These are phyloP conservation scores for Sialis lutaria DNA, from an alignment of 2,888 invertebrate genomes.

Conservation along the genomic window DNA sequence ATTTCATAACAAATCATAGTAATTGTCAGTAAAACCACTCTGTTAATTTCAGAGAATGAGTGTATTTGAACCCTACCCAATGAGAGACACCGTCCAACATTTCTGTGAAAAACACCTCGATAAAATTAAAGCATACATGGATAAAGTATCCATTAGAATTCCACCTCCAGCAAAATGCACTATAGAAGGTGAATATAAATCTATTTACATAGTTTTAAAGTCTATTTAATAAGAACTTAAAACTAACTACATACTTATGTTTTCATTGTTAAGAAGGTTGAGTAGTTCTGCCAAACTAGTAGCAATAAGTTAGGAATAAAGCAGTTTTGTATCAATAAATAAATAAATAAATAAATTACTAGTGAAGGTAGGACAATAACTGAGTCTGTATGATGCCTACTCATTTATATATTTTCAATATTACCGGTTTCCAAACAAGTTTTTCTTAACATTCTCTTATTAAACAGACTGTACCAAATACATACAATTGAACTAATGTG, in stretches of 20 bases:
- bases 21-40: neutral
- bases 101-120: conserved; percentile 90
- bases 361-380: too few species aligned
- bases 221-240: neutral
- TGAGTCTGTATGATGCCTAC: too few species aligned
- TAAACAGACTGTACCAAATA: too few species aligned
- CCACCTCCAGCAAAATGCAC: conserved; percentile 88
- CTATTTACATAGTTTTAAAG: neutral
- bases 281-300: too few species aligned
- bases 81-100: conserved; percentile 83
- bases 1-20: neutral
- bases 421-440: conserved; percentile 4
- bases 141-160: conserved; percentile 63
- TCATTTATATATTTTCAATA: too few species aligned
- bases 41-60: conserved; percentile 44
- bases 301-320: too few species aligned
- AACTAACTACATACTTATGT: neutral
- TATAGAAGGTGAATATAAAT: conserved; percentile 55
- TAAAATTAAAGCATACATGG: conserved; percentile 84
- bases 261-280: too few species aligned
- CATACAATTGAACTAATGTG: too few species aligned
- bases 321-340: too few species aligned
- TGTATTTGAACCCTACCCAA: conserved; percentile 80
- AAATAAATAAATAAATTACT: too few species aligned
- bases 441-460: too few species aligned